phyloP scores from a whole-genome alignment of 2,797 vertebrate genomes.

The Sebastolobus altivelis region DNA sequence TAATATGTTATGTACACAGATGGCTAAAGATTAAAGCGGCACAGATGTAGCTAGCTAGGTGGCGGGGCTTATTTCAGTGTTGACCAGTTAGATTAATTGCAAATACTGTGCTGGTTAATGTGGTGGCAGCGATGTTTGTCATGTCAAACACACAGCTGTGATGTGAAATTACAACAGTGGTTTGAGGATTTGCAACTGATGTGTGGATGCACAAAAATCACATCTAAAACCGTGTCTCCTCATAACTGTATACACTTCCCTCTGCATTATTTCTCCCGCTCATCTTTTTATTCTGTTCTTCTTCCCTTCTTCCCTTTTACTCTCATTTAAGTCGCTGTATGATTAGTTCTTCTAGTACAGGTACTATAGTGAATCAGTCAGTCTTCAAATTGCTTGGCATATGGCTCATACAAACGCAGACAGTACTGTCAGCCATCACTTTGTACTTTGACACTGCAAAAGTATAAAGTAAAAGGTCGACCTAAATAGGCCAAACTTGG shows the following conservation, averaged over 20 bases:
- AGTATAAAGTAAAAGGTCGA: conserved; percentile 36
- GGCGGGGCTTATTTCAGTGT: conserved; percentile 30
- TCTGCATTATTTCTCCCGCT: not conserved
- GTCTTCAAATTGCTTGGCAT: conserved; percentile 5
- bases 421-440: conserved; percentile 6
- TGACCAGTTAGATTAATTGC: conserved; percentile 63
- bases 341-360: not conserved
- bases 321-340: not conserved
- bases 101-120: conserved; percentile 50
- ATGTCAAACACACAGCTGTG: conserved; percentile 34
- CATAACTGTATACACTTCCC: not conserved
- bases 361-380: conserved; percentile 10
- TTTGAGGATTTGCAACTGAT: conserved; percentile 20
- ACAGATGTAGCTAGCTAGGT: conserved; percentile 3
- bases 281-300: not conserved
- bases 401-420: not conserved
- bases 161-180: conserved; percentile 25
- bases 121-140: conserved; percentile 19
- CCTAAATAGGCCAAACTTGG: conserved; percentile 48
- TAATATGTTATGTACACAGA: conserved; percentile 65
- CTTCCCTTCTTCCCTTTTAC: not conserved
- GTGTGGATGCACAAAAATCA: not conserved
- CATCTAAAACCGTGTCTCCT: not conserved
- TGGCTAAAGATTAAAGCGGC: conserved; percentile 45
- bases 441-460: conserved; percentile 20